Conservation (phyloP, 2,797 vertebrate species). For the Enteromius treurensis region DNA sequence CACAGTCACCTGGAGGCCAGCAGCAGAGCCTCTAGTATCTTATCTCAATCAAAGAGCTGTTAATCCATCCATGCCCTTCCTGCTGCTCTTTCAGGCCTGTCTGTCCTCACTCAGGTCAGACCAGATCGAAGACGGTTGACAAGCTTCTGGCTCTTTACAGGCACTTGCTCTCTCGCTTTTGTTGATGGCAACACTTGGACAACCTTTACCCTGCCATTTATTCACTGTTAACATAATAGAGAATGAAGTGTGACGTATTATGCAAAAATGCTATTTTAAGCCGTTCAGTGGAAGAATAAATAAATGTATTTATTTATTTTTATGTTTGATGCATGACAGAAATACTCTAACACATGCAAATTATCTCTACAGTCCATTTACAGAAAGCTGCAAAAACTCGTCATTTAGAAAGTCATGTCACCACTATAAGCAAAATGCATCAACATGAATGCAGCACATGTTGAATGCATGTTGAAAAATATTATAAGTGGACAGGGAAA, state of each 20-base stretch:
- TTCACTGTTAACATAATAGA: neutral
- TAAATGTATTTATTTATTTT: no score
- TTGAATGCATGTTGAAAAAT: neutral
- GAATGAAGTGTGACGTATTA: neutral
- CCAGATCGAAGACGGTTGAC: slow-evolving; percentile 5
- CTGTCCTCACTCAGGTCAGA: slow-evolving; percentile 27
- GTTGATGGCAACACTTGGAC: neutral
- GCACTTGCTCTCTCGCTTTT: neutral
- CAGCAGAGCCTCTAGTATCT: slow-evolving; percentile 40
- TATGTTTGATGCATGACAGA: neutral
- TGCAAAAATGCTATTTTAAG: neutral
- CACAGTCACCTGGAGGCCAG: slow-evolving; percentile 14
- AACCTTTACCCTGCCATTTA: slow-evolving; percentile 1
- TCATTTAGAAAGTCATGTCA: neutral
- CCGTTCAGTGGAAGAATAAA: neutral
- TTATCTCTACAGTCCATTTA: neutral
- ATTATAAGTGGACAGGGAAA: neutral
- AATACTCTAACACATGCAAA: neutral
- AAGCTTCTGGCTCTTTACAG: neutral
- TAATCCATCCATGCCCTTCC: slow-evolving; percentile 40
- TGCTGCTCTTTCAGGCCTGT: slow-evolving; percentile 31
- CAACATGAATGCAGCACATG: neutral
- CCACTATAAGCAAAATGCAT: neutral
- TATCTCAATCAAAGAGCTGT: slow-evolving; percentile 49
- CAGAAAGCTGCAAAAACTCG: neutral